These are phyloP conservation scores for Agonum fuliginosum DNA, from an alignment of 2,888 invertebrate species.

Conservation along the genomic window DNA sequence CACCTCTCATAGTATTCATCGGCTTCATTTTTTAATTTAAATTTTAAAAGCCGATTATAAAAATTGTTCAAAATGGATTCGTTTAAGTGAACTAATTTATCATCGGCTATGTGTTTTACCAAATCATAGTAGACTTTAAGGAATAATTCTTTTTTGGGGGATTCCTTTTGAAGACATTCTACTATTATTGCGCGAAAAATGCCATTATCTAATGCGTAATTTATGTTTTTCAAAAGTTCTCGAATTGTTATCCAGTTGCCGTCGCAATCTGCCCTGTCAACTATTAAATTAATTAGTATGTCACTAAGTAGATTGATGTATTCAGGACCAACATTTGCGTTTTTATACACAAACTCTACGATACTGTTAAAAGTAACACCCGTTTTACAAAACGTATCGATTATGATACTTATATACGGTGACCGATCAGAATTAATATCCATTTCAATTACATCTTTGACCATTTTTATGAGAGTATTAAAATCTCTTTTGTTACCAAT, in stretches of 20 bases:
- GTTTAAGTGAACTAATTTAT: constrained; percentile 3
- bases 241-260: constrained; percentile 41
- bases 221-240: constrained; percentile 13
- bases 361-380: constrained; percentile 46
- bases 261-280: constrained; percentile 30
- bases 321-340: constrained; percentile 11
- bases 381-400: constrained; percentile 23
- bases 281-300: constrained; percentile 46
- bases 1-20: constrained; percentile 1
- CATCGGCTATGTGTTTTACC: constrained; percentile 7
- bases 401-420: constrained; percentile 44
- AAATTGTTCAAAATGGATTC: constrained; percentile 28
- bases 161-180: constrained; percentile 3
- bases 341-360: constrained; percentile 48
- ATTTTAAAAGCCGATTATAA: background rate
- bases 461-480: constrained; percentile 46
- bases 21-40: constrained; percentile 32
- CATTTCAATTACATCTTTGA: constrained; percentile 45
- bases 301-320: constrained; percentile 24
- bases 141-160: constrained; percentile 13
- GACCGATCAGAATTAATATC: constrained; percentile 45
- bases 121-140: constrained; percentile 52
- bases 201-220: constrained; percentile 37
- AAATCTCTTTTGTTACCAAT: constrained; percentile 45
- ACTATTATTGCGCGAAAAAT: constrained; percentile 29